Percentiles rank a stretch among this genome's conserved stretches.
Conservation (phyloP, 2,888 invertebrate species). For the Nomada fabriciana region DNA sequence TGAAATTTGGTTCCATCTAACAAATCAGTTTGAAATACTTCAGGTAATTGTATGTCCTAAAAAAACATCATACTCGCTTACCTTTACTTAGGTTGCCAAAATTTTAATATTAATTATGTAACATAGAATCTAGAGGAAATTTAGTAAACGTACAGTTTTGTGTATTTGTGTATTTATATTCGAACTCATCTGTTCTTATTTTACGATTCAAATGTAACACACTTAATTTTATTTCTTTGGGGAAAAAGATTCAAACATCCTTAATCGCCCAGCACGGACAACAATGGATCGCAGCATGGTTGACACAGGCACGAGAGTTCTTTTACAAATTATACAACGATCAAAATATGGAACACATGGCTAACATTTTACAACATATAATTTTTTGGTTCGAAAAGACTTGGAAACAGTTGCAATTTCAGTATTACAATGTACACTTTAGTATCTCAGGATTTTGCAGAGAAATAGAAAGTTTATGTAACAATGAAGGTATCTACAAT, state of each 20-base stretch:
- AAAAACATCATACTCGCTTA: background rate
- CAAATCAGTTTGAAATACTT: constrained; percentile 79
- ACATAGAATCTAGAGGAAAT: background rate
- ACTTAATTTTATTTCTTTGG: constrained; percentile 26
- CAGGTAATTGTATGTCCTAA: constrained; percentile 76
- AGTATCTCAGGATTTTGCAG: constrained; percentile 72
- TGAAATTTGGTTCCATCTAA: constrained; percentile 81
- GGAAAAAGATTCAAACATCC: constrained; percentile 76
- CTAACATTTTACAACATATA: constrained; percentile 68
- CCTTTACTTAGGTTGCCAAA: background rate
- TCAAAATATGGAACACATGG: constrained; percentile 72
- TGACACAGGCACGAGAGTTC: constrained; percentile 69
- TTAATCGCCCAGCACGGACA: constrained; percentile 76
- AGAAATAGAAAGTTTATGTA: constrained; percentile 70
- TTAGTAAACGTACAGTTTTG: too few relatives aligned
- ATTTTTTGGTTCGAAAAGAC: constrained; percentile 69
- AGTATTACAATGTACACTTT: constrained; percentile 73
- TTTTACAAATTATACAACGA: constrained; percentile 72
- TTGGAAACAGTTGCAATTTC: constrained; percentile 74
- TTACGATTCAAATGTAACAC: background rate
- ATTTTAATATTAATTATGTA: background rate
- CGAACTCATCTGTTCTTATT: background rate
- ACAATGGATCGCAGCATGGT: constrained; percentile 71
- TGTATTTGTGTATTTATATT: too few relatives aligned
- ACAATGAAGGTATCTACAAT: constrained; percentile 71